Percentiles rank a stretch among this genome's conserved stretches.
These are phyloP conservation scores for Leptinotarsa undecemlineata DNA, from an alignment of 1,140 invertebrate species.

Conservation along the genomic window DNA sequence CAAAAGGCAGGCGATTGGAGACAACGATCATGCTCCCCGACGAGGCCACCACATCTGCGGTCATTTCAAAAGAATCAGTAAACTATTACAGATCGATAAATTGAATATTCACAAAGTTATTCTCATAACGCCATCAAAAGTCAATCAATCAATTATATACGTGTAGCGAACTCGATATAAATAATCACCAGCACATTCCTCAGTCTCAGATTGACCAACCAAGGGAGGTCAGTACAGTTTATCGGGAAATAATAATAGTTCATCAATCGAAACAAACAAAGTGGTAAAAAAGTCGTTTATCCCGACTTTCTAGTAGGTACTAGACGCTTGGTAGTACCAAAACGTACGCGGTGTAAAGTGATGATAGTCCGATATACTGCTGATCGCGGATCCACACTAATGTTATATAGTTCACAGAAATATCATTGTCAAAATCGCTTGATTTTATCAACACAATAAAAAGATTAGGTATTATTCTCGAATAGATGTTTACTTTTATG, in stretches of 20 bases:
- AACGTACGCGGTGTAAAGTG: too few relatives aligned
- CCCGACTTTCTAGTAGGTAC: background rate
- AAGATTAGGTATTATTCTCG: too few relatives aligned
- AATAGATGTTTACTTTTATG: too few relatives aligned
- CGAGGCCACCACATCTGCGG: conserved; percentile 55
- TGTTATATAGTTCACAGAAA: too few relatives aligned
- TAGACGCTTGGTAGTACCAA: background rate
- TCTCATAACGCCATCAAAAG: too few relatives aligned
- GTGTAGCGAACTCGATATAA: background rate
- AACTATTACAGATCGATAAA: background rate
- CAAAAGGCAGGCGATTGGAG: conserved; percentile 86
- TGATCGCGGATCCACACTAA: too few relatives aligned
- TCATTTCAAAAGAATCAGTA: conserved; percentile 20
- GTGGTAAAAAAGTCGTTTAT: background rate
- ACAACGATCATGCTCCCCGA: conserved; percentile 83
- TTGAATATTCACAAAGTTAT: background rate
- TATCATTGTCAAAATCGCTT: too few relatives aligned
- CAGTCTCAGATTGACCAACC: background rate
- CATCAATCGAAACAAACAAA: background rate
- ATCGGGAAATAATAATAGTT: background rate
- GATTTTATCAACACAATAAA: too few relatives aligned
- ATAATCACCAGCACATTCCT: background rate
- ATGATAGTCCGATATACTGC: too few relatives aligned
- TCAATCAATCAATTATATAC: too few relatives aligned
- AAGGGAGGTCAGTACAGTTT: background rate